These are phyloP conservation scores for Urocyon cinereoargenteus DNA, from an alignment of 2,797 vertebrate species.

Conservation along the genomic window DNA sequence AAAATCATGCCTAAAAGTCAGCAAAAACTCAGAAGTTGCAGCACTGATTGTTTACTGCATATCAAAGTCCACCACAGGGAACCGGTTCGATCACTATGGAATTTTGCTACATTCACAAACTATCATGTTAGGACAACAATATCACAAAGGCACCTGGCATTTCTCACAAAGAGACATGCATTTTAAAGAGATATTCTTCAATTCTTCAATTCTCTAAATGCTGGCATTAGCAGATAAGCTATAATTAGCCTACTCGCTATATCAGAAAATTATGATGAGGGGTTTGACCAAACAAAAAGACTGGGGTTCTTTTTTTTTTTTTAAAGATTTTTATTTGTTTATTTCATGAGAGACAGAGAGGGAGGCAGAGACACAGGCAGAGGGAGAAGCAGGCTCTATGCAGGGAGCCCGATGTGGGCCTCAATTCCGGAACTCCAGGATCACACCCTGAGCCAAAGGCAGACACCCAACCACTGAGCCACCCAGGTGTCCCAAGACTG, in stretches of 20 bases:
- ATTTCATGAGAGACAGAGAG: no score
- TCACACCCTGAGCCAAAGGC: no score
- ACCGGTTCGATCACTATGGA: not conserved
- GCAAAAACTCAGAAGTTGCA: not conserved
- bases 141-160: not conserved
- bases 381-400: no score
- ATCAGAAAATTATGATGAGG: not conserved
- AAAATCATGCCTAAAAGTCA: conserved; percentile 32
- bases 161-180: not conserved
- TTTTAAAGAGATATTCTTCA: not conserved
- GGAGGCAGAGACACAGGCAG: no score
- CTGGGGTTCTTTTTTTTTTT: no score
- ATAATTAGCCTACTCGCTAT: not conserved
- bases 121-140: not conserved
- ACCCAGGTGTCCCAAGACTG: no score
- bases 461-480: no score
- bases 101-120: not conserved
- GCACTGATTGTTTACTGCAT: not conserved
- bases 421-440: no score
- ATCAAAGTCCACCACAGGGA: not conserved
- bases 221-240: not conserved
- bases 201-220: conserved; percentile 40
- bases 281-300: not conserved
- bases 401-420: no score
- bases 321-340: no score